Conservation (phyloP, 2,888 invertebrate species). For the Drosophila kambysellisi region DNA sequence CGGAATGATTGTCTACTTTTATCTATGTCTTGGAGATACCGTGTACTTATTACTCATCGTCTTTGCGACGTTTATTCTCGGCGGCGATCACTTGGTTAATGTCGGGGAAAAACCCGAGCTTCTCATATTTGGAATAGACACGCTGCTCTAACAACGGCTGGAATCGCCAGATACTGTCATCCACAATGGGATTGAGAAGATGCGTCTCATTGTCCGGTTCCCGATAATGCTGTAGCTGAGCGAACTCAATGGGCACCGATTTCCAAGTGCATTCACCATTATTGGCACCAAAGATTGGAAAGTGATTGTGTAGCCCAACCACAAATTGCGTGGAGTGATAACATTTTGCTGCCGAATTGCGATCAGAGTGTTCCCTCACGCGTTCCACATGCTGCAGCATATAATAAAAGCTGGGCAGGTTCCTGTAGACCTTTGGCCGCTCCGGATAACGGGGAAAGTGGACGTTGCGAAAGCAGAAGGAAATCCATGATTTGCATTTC, state of each 20-base stretch:
- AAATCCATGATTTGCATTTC: conserved; percentile 54
- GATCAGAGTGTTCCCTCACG: conserved; percentile 94
- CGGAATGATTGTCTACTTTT: background rate
- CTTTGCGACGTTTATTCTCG: conserved; percentile 18
- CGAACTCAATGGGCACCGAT: conserved; percentile 91
- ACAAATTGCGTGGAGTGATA: conserved; percentile 95
- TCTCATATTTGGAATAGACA: conserved; percentile 79
- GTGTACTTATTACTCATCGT: conserved; percentile 41
- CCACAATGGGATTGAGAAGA: conserved; percentile 91
- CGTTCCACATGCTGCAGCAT: conserved; percentile 96
- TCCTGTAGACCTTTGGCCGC: conserved; percentile 90
- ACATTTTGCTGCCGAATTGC: conserved; percentile 95
- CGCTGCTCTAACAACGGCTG: conserved; percentile 90
- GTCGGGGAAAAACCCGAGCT: conserved; percentile 87
- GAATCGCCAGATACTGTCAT: conserved; percentile 94
- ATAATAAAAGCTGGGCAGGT: conserved; percentile 93
- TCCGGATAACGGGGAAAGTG: conserved; percentile 95
- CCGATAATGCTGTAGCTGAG: conserved; percentile 96
- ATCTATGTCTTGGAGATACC: conserved; percentile 31
- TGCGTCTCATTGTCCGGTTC: conserved; percentile 93
- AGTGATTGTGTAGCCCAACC: conserved; percentile 95
- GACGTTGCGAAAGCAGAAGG: conserved; percentile 95
- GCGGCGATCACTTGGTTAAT: conserved; percentile 24
- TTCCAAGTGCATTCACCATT: conserved; percentile 90
- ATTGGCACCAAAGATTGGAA: conserved; percentile 93